phyloP scores from a whole-genome alignment of 2,797 vertebrate species.

The Betta splendens region DNA sequence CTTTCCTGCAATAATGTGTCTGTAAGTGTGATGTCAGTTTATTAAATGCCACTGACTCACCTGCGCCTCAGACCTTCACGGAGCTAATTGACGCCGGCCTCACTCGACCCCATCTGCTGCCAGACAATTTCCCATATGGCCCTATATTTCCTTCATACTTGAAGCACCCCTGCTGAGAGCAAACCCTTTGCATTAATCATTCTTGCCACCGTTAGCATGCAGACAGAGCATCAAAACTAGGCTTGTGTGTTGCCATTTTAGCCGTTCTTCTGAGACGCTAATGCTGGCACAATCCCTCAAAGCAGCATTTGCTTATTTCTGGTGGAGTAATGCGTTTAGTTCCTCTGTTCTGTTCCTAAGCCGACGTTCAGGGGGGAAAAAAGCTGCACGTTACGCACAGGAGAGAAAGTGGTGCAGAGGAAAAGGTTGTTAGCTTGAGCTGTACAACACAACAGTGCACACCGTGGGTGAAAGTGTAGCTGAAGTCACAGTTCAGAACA shows the following conservation, averaged over 20 bases:
- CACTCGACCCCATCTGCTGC: conserved; percentile 46
- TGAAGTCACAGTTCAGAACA: too few species aligned
- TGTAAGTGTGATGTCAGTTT: conserved; percentile 35
- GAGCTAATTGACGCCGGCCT: conserved; percentile 70
- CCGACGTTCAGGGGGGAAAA: conserved; percentile 21
- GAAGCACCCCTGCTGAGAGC: conserved; percentile 42
- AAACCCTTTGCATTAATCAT: conserved; percentile 58
- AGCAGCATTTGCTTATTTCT: conserved; percentile 39
- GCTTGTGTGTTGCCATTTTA: conserved; percentile 43
- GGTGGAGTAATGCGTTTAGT: conserved; percentile 37
- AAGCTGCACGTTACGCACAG: conserved; percentile 3
- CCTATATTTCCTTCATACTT: conserved; percentile 51
- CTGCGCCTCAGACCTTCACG: conserved; percentile 48
- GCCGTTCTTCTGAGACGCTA: conserved; percentile 33
- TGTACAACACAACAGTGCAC: conserved; percentile 2
- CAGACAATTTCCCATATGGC: conserved; percentile 62
- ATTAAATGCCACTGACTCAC: conserved; percentile 43
- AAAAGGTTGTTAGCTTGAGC: conserved; percentile 3
- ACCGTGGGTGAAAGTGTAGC: background rate
- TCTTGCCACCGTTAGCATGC: conserved; percentile 30
- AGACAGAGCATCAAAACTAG: conserved; percentile 35
- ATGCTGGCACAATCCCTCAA: conserved; percentile 45
- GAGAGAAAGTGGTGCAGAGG: conserved; percentile 6
- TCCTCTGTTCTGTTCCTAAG: conserved; percentile 12
- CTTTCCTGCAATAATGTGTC: conserved; percentile 9